Base-by-base conservation (phyloP, 2,797 vertebrate genomes). In the Neomorphus geoffroyi region DNA sequence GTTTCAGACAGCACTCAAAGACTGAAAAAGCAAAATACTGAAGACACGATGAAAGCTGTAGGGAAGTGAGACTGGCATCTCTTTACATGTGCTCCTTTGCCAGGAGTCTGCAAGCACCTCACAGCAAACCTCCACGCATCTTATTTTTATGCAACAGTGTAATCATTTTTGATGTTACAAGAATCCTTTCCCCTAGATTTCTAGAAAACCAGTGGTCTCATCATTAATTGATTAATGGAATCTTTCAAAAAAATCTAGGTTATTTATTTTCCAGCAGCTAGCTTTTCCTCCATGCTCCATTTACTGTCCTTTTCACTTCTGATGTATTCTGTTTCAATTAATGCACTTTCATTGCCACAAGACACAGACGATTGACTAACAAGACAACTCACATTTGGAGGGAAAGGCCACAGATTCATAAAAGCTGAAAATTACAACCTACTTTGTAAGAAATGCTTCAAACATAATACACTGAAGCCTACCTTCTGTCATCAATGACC, bases 41-140 rank as follows among this genome's bases (percentile, higher is more conserved):
- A 64, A 53, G n/a, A 54, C 24, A 27, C 26, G 9, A 27, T 0
- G 10, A 21, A 15, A 74, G 51, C 28, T 45, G 64, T 37, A 33
- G n/a, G 43, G 45, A 82, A 53, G 46, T 0, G 23, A 80, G 33
- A 46, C 12, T 14, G 2, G 1, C 24, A 33, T 23, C 18, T 23
- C 39, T 28, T 39, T 2, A 26, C 0, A 0, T 3, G 15, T 1
- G 4, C 23, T 50, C 13, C 32, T 80, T 62, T 21, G 58, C n/a
- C 32, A n/a, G 23, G 32, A 26, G n/a, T 6, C 39, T 0, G 0
- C 7, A 41, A 0, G 6, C 17, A 37, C 21, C 73, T 79, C 66
- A 27, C 13, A 11, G 12, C 11, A 58, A 28, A 37, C 6, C 0
- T 4, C 28, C 14, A 9, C 3, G 9, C 18, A 41, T 35, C n/a